A percentile compares a stretch with the other conserved stretches of the same genome.
These are phyloP conservation scores for Trichoplusia ni DNA, from an alignment of 1,140 invertebrate species.

Conservation along the genomic window DNA sequence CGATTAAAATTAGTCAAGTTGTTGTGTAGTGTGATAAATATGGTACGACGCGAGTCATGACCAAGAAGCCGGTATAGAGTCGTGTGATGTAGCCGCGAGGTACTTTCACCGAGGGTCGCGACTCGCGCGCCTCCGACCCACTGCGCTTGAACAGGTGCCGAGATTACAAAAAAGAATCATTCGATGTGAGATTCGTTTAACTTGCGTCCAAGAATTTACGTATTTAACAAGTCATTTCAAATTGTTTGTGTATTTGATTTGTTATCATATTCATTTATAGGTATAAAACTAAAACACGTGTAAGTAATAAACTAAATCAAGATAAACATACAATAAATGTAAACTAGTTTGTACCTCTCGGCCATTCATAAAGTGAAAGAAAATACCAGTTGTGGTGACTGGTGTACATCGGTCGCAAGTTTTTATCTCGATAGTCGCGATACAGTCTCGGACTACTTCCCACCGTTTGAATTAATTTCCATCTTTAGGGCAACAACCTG, in stretches of 20 bases:
- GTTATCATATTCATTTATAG: no score
- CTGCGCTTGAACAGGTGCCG: no score
- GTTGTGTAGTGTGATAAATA: background rate
- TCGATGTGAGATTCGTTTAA: no score
- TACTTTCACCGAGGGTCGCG: constrained; percentile 76
- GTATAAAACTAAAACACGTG: no score
- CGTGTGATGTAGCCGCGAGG: constrained; percentile 54
- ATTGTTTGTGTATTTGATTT: no score
- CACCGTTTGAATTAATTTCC: constrained; percentile 67
- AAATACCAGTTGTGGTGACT: constrained; percentile 49
- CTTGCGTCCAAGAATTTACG: no score
- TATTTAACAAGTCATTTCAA: no score
- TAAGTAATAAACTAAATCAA: no score
- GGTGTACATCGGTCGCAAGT: constrained; percentile 29
- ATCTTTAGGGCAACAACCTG: constrained; percentile 67
- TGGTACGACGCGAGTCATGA: background rate
- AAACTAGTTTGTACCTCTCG: no score
- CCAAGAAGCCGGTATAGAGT: constrained; percentile 50
- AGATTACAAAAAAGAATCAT: no score
- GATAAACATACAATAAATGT: no score
- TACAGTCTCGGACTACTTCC: constrained; percentile 62
- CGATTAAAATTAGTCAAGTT: background rate
- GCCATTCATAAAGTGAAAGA: constrained; percentile 47
- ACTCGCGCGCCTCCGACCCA: constrained; percentile 62
- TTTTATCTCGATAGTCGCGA: constrained; percentile 15